A percentile compares a stretch with the other conserved stretches of the same genome.
Conservation (phyloP, 2,113 vertebrate genomes). For the Cyprichromis sp. region DNA sequence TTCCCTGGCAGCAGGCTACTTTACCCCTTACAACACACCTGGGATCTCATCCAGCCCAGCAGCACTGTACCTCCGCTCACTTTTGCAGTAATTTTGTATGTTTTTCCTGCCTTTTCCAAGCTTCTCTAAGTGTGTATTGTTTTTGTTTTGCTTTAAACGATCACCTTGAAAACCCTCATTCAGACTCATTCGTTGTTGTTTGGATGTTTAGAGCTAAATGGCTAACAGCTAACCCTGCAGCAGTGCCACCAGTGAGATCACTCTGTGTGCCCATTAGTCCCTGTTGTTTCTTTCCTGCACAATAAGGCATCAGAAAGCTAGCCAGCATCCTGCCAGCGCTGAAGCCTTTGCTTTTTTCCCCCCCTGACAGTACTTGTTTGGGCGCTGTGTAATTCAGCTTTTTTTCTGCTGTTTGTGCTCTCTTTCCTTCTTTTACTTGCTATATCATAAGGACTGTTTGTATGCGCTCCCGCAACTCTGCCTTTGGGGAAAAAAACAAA, state of each 20-base stretch:
- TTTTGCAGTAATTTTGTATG: background rate
- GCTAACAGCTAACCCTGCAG: background rate
- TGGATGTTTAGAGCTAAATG: background rate
- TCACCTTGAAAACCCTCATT: background rate
- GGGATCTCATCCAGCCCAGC: slow-evolving; percentile 15
- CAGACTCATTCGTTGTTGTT: background rate
- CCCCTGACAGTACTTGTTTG: background rate
- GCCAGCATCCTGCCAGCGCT: background rate
- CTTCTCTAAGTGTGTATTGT: background rate
- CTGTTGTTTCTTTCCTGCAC: background rate
- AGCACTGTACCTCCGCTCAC: background rate
- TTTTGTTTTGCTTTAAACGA: background rate
- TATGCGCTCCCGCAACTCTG: rapidly evolving
- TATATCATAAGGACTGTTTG: background rate
- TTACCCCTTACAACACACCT: slow-evolving; percentile 18
- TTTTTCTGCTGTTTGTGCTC: background rate
- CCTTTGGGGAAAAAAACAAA: rapidly evolving
- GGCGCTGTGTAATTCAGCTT: background rate
- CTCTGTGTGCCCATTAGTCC: background rate
- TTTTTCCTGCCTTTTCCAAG: background rate
- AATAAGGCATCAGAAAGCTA: background rate
- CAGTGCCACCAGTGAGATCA: background rate
- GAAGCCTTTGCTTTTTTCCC: background rate
- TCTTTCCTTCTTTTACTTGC: background rate
- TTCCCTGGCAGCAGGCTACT: slow-evolving; percentile 18